Percentiles rank a stretch among this genome's conserved stretches.
Evolutionary conservation across 2,797 vertebrate genomes (phyloP).

Genomic region (Amphiprion clarkii): DNA sequence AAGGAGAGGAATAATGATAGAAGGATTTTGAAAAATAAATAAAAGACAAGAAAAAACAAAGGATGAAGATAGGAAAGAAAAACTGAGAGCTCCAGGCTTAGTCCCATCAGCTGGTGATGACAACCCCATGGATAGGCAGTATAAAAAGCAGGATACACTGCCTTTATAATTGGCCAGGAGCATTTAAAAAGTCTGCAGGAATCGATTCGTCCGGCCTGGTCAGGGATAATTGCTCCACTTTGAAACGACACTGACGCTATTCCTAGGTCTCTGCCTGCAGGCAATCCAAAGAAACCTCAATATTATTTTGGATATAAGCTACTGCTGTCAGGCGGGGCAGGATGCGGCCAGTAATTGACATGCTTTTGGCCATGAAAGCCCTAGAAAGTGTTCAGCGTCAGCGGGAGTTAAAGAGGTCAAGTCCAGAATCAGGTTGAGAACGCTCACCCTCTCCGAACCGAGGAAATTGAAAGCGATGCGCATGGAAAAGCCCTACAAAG

Average conservation of each 20-base stretch:
- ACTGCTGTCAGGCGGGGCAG: conserved; percentile 28
- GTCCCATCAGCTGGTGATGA: conserved; percentile 25
- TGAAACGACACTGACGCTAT: conserved; percentile 72
- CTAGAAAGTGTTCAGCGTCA: conserved; percentile 29
- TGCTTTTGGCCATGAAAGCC: conserved; percentile 47
- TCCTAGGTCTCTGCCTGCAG: conserved; percentile 59
- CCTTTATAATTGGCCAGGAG: conserved; percentile 77
- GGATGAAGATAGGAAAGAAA: background rate
- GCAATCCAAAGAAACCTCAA: conserved; percentile 51
- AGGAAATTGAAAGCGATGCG: conserved; percentile 64
- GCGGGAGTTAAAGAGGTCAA: conserved; percentile 48
- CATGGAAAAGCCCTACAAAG: conserved; percentile 40
- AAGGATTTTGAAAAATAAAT: background rate
- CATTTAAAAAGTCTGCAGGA: conserved; percentile 77
- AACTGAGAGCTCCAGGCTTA: background rate
- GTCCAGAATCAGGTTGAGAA: conserved; percentile 44
- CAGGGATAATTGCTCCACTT: conserved; percentile 77
- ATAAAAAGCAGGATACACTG: conserved; percentile 34
- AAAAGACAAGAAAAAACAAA: background rate
- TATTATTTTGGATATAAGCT: conserved; percentile 51
- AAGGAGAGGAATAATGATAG: conserved; percentile 3
- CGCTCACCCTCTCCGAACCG: conserved; percentile 56
- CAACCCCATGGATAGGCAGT: conserved; percentile 48
- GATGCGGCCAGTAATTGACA: conserved; percentile 54
- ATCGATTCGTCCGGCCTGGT: conserved; percentile 77